Percentiles rank a stretch among this genome's conserved stretches.
Conservation (phyloP, 2,888 invertebrate species). For the Cerastoderma edule region DNA sequence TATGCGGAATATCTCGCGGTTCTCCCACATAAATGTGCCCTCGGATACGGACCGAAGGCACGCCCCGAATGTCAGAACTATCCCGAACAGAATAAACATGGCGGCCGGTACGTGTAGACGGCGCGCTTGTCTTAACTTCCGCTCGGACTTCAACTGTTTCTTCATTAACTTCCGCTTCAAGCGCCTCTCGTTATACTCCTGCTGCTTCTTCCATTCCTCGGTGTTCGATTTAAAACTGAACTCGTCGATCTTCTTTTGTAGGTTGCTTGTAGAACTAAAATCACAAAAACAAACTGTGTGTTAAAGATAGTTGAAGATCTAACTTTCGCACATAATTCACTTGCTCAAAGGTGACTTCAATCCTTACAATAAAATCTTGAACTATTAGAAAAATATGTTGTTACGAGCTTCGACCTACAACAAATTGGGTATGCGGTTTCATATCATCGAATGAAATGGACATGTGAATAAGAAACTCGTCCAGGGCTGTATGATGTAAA, state of each 20-base stretch:
- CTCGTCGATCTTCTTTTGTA: conserved; percentile 50
- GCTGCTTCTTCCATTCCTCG: conserved; percentile 50
- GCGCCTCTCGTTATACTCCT: conserved; percentile 43
- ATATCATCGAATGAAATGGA: no score
- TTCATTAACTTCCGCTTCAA: conserved; percentile 31
- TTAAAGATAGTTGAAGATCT: no score
- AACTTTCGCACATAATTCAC: no score
- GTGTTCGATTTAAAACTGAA: conserved; percentile 34
- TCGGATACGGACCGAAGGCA: conserved; percentile 44
- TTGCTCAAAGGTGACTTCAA: no score
- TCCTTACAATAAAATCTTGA: no score
- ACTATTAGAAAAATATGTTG: no score
- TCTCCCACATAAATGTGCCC: conserved; percentile 45
- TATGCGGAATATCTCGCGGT: conserved; percentile 32
- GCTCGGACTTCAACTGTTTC: conserved; percentile 30
- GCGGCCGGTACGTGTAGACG: conserved; percentile 27
- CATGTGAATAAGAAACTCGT: no score
- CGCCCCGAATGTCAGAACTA: conserved; percentile 39
- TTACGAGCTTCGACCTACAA: no score
- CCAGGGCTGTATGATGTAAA: no score
- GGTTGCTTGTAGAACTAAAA: conserved; percentile 12
- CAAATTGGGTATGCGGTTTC: no score
- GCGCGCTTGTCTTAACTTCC: conserved; percentile 18
- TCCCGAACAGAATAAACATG: conserved; percentile 27
- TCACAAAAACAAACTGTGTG: neutral